Conservation (phyloP, 2,797 vertebrate species). For the Perodicticus potto region DNA sequence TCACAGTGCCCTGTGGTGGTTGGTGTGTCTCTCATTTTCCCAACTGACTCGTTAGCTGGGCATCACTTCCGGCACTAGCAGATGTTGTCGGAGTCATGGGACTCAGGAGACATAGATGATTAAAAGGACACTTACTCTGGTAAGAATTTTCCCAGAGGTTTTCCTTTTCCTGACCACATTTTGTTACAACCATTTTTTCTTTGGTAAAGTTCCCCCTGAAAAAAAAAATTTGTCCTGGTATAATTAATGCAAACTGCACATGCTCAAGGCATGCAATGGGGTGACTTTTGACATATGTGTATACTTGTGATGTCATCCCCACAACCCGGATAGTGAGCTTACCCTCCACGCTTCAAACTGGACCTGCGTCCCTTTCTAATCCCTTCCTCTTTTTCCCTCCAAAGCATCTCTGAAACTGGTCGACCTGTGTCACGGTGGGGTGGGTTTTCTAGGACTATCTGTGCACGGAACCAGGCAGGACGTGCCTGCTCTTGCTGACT, state of each 20-base stretch:
- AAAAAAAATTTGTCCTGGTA: neutral
- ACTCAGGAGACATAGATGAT: neutral
- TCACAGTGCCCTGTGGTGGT: fast-evolving
- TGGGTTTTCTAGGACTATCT: neutral
- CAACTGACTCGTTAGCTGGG: neutral
- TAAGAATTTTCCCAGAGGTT: neutral
- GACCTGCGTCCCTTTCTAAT: too few relatives aligned
- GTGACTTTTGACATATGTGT: neutral
- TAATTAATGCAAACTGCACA: neutral
- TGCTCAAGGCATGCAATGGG: neutral
- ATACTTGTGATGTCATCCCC: neutral
- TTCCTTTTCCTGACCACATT: neutral
- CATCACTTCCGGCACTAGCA: neutral
- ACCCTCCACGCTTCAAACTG: neutral
- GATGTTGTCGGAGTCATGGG: neutral
- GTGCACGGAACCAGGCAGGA: neutral
- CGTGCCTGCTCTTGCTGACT: too few relatives aligned
- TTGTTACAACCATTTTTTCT: neutral
- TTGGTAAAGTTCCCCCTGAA: neutral
- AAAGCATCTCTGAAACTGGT: neutral
- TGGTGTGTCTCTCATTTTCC: neutral
- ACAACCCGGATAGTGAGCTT: neutral
- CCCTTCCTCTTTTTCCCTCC: too few relatives aligned
- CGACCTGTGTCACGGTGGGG: too few relatives aligned
- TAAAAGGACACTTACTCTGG: neutral